phyloP scores from a whole-genome alignment of 2,113 vertebrate genomes.

The Oreochromis niloticus region DNA sequence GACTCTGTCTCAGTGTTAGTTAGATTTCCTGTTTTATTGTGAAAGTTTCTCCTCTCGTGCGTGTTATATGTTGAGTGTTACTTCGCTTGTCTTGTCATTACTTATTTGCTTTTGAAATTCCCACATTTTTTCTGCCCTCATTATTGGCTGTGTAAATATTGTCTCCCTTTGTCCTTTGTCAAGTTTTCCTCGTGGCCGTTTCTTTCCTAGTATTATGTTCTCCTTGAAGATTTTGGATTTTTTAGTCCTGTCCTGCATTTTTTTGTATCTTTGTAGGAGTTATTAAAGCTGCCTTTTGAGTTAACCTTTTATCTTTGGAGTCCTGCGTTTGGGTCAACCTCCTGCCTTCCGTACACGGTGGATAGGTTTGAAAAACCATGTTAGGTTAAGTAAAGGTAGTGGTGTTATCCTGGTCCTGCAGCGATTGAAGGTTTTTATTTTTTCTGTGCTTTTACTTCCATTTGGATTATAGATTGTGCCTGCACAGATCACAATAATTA shows the following conservation, averaged over 20 bases:
- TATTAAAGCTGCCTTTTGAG: not conserved
- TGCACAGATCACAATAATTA: not conserved
- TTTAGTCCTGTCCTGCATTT: not conserved
- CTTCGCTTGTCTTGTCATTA: not conserved
- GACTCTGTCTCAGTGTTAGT: not conserved
- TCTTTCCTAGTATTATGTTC: not conserved
- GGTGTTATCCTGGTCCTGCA: not conserved
- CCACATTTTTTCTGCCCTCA: not conserved
- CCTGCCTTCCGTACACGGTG: fast-evolving
- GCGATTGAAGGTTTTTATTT: not conserved
- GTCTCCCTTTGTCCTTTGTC: not conserved
- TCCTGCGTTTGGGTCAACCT: not conserved
- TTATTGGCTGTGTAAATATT: not conserved
- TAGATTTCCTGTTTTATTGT: not conserved
- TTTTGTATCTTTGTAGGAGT: not conserved
- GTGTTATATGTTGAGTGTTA: not conserved
- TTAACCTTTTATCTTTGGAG: not conserved
- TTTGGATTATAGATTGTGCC: not conserved
- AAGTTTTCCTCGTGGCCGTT: not conserved
- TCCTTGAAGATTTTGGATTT: not conserved
- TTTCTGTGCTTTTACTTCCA: not conserved
- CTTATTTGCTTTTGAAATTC: not conserved
- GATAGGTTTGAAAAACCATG: not conserved
- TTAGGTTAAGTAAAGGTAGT: not conserved
- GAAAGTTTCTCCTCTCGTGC: not conserved